Conservation (phyloP, 2,113 vertebrate genomes). For the Regulus satrapa region DNA sequence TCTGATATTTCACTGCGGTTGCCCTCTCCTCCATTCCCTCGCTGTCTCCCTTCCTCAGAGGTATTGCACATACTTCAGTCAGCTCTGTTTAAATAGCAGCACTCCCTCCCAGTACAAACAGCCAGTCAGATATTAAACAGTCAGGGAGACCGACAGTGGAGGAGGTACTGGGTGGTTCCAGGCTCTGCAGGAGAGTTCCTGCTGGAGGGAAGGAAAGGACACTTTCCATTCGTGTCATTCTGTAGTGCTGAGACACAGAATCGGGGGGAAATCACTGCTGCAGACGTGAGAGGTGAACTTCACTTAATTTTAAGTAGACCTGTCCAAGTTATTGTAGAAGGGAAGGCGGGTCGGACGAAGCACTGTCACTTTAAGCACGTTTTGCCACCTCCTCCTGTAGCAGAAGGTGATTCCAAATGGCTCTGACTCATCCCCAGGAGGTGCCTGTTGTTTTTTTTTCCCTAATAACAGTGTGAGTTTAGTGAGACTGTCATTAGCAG, state of each 20-base stretch:
- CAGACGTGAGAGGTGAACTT: not conserved
- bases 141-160: not conserved
- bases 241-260: not conserved
- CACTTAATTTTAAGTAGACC: not conserved
- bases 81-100: constrained; percentile 46
- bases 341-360: not conserved
- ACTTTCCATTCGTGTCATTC: not conserved
- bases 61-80: not conserved
- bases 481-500: not conserved
- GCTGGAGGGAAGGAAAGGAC: not conserved
- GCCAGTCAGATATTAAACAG: constrained; percentile 17
- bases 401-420: constrained; percentile 15
- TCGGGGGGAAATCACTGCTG: not conserved
- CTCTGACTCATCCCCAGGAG: constrained; percentile 27
- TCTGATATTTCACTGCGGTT: not conserved
- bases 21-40: not conserved
- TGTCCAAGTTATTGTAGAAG: not conserved
- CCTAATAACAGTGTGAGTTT: not conserved
- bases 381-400: not conserved
- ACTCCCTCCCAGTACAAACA: constrained; percentile 44
- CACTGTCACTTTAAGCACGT: not conserved
- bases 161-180: not conserved
- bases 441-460: not conserved
- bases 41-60: not conserved
- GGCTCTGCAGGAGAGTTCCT: not conserved